A percentile compares a stretch with the other conserved stretches of the same genome.
phyloP scores from a whole-genome alignment of 1,140 invertebrate genomes.

The Pachypsylla venusta region DNA sequence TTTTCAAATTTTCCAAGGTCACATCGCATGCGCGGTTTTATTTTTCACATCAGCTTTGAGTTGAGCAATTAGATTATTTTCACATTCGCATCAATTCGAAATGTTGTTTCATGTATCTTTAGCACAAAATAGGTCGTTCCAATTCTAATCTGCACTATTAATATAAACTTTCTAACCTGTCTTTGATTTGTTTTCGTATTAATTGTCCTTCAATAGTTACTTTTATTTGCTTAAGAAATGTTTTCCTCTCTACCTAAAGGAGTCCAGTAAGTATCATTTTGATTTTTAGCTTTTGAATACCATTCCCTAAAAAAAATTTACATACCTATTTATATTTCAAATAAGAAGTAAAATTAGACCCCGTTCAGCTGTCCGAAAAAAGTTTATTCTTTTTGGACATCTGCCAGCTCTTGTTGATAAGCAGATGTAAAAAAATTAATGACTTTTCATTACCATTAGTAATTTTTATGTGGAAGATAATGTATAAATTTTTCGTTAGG shows the following conservation, averaged over 20 bases:
- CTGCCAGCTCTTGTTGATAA: too few species aligned
- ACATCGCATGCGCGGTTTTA: constrained; percentile 1
- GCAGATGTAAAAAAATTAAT: background rate
- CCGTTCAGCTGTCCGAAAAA: too few species aligned
- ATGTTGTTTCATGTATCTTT: background rate
- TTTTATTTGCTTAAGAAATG: background rate
- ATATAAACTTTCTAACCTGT: background rate
- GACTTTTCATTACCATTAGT: too few species aligned
- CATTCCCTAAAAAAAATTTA: background rate
- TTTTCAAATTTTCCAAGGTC: background rate
- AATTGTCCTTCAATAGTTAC: background rate
- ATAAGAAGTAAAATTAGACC: background rate
- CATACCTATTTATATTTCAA: background rate
- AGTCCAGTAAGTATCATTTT: constrained; percentile 13
- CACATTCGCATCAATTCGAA: background rate
- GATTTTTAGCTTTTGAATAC: background rate
- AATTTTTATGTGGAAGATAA: too few species aligned
- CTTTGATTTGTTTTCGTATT: background rate
- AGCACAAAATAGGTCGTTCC: background rate
- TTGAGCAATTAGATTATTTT: background rate
- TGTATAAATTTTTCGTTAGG: too few species aligned
- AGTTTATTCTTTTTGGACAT: too few species aligned
- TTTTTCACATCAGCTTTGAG: background rate
- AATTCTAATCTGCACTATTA: background rate
- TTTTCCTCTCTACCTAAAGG: constrained; percentile 6